These are phyloP conservation scores for Archegozetes longisetosus DNA, from an alignment of 1,140 invertebrate species.

Conservation along the genomic window DNA sequence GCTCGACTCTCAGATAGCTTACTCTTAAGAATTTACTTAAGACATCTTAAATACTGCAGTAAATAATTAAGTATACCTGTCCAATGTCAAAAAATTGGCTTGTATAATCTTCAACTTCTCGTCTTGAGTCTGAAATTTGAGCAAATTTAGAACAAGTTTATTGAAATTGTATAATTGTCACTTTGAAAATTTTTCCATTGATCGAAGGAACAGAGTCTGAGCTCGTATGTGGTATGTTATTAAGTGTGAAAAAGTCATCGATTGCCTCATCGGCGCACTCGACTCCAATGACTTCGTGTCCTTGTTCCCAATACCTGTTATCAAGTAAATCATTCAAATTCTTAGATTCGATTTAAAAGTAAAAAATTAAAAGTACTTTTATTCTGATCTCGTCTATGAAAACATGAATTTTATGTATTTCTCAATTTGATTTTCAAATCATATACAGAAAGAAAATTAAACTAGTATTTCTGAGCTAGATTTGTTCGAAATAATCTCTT, in stretches of 20 bases:
- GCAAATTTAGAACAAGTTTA: neutral
- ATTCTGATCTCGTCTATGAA: too few relatives aligned
- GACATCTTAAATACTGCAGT: too few relatives aligned
- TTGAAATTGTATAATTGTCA: neutral
- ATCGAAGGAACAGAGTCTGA: neutral
- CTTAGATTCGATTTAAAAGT: too few relatives aligned
- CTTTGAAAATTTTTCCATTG: neutral
- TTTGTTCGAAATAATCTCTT: too few relatives aligned
- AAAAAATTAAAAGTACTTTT: too few relatives aligned
- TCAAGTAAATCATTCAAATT: too few relatives aligned
- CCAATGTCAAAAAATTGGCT: conserved; percentile 7
- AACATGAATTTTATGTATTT: too few relatives aligned
- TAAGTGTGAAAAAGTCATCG: conserved; percentile 8
- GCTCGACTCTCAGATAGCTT: too few relatives aligned
- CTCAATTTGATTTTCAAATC: too few relatives aligned
- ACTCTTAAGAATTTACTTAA: too few relatives aligned
- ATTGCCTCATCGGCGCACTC: conserved; percentile 8
- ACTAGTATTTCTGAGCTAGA: too few relatives aligned
- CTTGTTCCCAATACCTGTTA: conserved; percentile 4
- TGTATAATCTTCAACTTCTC: conserved; percentile 5
- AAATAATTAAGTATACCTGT: conserved; percentile 8
- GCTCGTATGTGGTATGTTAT: neutral
- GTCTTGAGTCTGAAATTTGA: neutral
- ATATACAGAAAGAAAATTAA: too few relatives aligned
- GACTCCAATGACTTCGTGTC: conserved; percentile 6